Percentiles rank a stretch among this genome's conserved stretches.
Conservation (phyloP, 2,797 vertebrate species). For the Catostomus latipinnis region DNA sequence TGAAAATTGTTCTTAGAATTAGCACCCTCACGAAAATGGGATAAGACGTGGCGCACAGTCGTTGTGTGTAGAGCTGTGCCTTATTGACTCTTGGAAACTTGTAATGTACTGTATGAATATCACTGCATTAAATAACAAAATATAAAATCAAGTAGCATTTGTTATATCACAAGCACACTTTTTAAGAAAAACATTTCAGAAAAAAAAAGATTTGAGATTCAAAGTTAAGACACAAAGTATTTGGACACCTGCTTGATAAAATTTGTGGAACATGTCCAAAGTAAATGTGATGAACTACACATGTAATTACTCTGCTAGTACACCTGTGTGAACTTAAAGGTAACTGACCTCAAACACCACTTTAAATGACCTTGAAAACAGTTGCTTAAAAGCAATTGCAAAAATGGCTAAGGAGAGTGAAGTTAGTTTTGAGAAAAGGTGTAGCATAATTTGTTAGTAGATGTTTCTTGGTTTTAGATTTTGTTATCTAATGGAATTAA, state of each 20-base stretch:
- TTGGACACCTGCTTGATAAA: background rate
- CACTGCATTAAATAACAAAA: background rate
- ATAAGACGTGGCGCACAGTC: no score
- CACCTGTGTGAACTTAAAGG: background rate
- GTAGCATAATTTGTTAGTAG: background rate
- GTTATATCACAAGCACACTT: no score
- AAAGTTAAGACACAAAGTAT: background rate
- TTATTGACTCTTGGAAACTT: no score
- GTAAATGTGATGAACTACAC: background rate
- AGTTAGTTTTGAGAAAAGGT: background rate
- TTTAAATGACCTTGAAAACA: slow-evolving; percentile 5
- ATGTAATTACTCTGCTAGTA: background rate
- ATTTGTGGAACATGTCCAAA: background rate
- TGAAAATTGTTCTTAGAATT: no score
- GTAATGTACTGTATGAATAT: background rate
- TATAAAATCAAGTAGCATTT: background rate
- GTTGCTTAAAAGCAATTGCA: background rate
- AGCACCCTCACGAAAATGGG: no score
- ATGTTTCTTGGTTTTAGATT: background rate
- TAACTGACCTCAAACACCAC: background rate
- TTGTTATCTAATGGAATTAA: background rate
- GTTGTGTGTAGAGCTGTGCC: no score
- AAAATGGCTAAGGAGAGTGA: background rate
- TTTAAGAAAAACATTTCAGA: no score
- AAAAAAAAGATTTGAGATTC: no score